Base-by-base conservation (phyloP, 2,888 invertebrate species). In the Hetaerina titia region DNA sequence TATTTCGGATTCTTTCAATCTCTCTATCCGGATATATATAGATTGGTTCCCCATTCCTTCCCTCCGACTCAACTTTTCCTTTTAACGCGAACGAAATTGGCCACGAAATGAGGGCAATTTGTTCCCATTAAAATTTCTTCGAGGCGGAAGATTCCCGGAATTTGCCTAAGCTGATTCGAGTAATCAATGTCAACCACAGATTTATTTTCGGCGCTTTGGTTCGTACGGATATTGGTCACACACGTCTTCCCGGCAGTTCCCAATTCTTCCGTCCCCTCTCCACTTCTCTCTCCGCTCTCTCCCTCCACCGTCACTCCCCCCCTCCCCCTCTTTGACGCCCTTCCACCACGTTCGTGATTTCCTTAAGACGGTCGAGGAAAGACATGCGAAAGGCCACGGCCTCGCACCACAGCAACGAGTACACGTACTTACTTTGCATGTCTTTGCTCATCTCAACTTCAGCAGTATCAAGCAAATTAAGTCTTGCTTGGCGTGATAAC, bases 41-140 rank as follows among this genome's bases (percentile, higher is more conserved):
- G 81, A 81, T 69, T 81, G 81, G 81, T 81, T 31, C 74, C 25
- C 69, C 69, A 81, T 31, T 81, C 81, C 31, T 31, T 15, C n/a
- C 25, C 81, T 25, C 31, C 6, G 19, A 45, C 31, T 81, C 22
- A 81, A 81, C 81, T 81, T 81, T 81, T 81, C 31, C 74, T 25
- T 15, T 15, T 31, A 69, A 69, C 81, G 25, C 81, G 81, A 81
- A 25, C 81, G 81, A 81, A 81, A 81, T 81, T 81, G 31, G 2
- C 25, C 81, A 22, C 81, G 31, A 81, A 81, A 81, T 5, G 81
- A 81, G 81, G 15, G 81, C 81, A 81, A 81, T 81, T 81, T 81
- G 81, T 81, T 81, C 81, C 81, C 81, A 81, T 81, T 81, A 81
- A 81, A 81, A 81, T 81, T 81, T 81, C 81, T 31, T 81, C 81